Evolutionary conservation across 2,888 invertebrate species (phyloP).

Genomic region (Diplolepis rosae): DNA sequence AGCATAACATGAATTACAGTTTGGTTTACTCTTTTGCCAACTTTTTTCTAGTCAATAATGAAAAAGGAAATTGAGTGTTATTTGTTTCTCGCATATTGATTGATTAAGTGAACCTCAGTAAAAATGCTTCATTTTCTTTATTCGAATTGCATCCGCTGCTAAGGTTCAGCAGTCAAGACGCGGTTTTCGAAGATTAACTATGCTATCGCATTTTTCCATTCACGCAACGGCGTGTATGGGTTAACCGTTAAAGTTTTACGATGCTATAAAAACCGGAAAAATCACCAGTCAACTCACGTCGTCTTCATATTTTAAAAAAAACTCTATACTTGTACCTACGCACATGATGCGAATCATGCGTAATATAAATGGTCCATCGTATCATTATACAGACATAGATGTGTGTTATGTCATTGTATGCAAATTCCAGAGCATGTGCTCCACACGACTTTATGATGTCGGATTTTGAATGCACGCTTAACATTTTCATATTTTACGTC

Average conservation of each 20-base stretch:
- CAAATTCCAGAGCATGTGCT: conserved; percentile 12
- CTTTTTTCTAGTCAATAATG: too few species aligned
- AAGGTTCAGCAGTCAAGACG: conserved; percentile 42
- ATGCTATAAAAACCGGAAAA: conserved; percentile 57
- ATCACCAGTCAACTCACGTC: conserved; percentile 64
- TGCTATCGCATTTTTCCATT: conserved; percentile 47
- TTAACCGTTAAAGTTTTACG: conserved; percentile 55
- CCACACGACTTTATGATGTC: conserved; percentile 8
- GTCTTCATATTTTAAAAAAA: conserved; percentile 54
- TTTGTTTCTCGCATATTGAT: too few species aligned
- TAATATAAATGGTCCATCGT: neutral
- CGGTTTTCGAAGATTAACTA: conserved; percentile 45
- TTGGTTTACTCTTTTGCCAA: too few species aligned
- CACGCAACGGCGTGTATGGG: conserved; percentile 39
- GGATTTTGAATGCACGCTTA: conserved; percentile 19
- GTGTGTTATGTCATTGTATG: conserved; percentile 12
- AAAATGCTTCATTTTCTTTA: too few species aligned
- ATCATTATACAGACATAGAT: neutral
- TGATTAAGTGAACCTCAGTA: too few species aligned
- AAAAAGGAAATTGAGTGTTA: too few species aligned
- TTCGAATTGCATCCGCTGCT: conserved; percentile 25
- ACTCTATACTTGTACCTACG: neutral
- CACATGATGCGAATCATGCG: neutral
- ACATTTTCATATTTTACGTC: conserved; percentile 29
- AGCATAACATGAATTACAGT: too few species aligned